Base-by-base conservation (phyloP, 2,113 vertebrate species). In the Meriones unguiculatus region DNA sequence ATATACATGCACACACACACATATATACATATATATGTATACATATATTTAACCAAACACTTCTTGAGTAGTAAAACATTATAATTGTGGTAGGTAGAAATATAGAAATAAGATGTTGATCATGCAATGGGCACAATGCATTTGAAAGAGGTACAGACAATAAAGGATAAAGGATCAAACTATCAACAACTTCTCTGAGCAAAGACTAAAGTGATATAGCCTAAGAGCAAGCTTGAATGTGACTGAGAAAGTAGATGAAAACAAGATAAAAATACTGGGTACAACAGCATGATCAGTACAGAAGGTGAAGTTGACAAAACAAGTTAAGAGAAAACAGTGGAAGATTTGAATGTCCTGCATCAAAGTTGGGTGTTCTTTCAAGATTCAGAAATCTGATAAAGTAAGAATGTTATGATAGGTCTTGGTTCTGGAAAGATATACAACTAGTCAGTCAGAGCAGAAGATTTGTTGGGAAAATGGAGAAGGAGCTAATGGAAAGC, bases 351-450 rank as follows among this genome's bases (percentile, higher is more conserved):
- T 20, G 41, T 32, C 59, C 85, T 73, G 38, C 78, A 57, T 46
- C 88, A 64, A 64, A 92, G 91, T 38, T 86, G 14, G 30, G 22
- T 72, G 59, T 80, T 76, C 50, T 20, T 50, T 38, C 28, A 87
- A 73, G 35, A 78, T 80, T 70, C 35, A 77, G 95, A 90, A 76
- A 92, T 73, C 35, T 65, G 90, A 3, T 62, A 41, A 95, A 65
- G 28, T 64, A 89, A 77, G 75, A 95, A 41, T 67, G 80, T 62
- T 9, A 69, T 64, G 54, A 86, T 46, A 57, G 72, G 24, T 69
- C 73, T 94, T 91, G 88, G 72, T 90, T 90, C 84, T 88, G 54
- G 84, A n/a, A 96, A 97, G 80, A 88, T 52, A 24, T 6, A 59
- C 70, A 85, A 62, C 13, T 92, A 28, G 18, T 38, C 9, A n/a